Percentiles rank a stretch among this genome's conserved stretches.
Conservation (phyloP, 2,888 invertebrate species). For the Xanthostigma xanthostigma region DNA sequence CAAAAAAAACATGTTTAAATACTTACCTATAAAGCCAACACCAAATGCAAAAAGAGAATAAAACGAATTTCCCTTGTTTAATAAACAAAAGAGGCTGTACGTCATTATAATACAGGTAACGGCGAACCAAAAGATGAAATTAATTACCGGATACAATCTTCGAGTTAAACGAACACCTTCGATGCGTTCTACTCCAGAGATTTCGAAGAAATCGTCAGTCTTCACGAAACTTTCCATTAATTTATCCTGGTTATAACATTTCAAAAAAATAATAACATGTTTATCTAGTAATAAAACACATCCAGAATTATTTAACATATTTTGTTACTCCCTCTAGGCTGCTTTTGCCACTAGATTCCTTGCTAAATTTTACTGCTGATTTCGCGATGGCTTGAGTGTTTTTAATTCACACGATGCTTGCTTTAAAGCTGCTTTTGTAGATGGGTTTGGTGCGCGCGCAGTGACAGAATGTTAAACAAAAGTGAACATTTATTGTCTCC, state of each 20-base stretch:
- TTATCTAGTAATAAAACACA: constrained; percentile 4
- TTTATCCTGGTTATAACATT: constrained; percentile 16
- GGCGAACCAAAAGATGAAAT: constrained; percentile 19
- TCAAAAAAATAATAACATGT: constrained; percentile 10
- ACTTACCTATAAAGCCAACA: constrained; percentile 25
- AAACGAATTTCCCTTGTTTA: constrained; percentile 24
- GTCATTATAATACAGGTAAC: not conserved
- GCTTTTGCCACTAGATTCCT: no score
- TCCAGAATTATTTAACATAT: no score
- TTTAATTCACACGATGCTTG: no score
- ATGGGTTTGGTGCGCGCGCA: no score
- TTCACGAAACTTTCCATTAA: constrained; percentile 21
- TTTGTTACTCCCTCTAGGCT: no score
- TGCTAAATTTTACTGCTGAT: no score
- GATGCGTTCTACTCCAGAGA: constrained; percentile 18
- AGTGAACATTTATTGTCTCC: no score
- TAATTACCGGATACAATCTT: constrained; percentile 19
- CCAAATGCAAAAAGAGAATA: constrained; percentile 21
- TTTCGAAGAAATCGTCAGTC: constrained; percentile 23
- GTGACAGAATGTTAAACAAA: no score
- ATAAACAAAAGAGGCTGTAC: constrained; percentile 18
- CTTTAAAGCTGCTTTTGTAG: no score
- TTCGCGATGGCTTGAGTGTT: no score
- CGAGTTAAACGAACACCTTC: constrained; percentile 19
- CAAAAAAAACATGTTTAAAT: constrained; percentile 7